Base-by-base conservation (phyloP, 2,888 invertebrate genomes). In the Pasiphila rectangulata region DNA sequence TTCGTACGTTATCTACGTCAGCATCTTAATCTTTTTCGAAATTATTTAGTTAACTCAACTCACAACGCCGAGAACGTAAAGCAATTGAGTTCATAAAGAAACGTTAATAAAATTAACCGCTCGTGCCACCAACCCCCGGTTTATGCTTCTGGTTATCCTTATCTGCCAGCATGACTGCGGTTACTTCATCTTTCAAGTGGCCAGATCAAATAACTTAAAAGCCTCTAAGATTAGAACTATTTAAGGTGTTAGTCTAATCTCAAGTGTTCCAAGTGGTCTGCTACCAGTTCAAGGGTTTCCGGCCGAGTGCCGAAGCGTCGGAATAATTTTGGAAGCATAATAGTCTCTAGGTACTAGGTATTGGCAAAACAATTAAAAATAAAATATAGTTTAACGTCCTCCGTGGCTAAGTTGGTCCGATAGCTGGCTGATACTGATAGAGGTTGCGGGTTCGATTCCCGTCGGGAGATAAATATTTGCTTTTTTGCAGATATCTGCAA, bases 161-260 rank as follows among this genome's bases (percentile, higher is more conserved):
- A 59, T 52, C 32, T 17, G 15, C 32, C 57, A 48, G 49, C 41
- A 51, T 48, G 17, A 25, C 27, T 29, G 51, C 40, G 51, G 52
- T 46, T 41, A 41, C 50, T 62, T 56, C 47, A 54, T 52, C 65
- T 73, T 75, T 79, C 70, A 84, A 84, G 84, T 83, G 82, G 83
- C 63, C 43, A 79, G 74, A 80, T 83, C 74, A 79, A 80, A 77
- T 79, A 73, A 73, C 69, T 79, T 69, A 52, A 67, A 64, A 63
- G 63, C 60, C 56, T 56, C 61, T 67, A 59, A 70, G 68, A 69
- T 72, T 71, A 70, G 68, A 71, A 76, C 79, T 82, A 78, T 84
- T 84, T 79, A 75, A 84, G 83, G 84, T 82, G 83, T 80, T 72
- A 69, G 59, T 69, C 63, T 75, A 74, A 85, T 84, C 83, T 86